Conservation (phyloP, 2,113 vertebrate genomes). For the Mobula hypostoma region DNA sequence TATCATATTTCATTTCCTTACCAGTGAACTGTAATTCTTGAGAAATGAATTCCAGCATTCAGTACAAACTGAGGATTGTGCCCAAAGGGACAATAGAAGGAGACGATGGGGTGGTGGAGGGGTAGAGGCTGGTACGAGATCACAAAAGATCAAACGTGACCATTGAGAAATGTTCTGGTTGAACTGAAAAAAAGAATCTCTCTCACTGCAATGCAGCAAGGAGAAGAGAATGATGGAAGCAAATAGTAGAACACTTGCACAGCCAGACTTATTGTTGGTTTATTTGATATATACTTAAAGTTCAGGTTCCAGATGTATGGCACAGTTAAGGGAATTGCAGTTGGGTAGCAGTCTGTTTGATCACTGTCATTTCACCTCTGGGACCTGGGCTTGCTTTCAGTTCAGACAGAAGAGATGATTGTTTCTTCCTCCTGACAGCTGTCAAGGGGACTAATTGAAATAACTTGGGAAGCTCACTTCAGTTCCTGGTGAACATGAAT, state of each 20-base stretch:
- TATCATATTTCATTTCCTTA: background rate
- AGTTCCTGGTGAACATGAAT: background rate
- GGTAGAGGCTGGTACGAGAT: too few relatives aligned
- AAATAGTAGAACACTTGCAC: background rate
- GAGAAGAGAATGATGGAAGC: background rate
- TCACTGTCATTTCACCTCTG: conserved; percentile 27
- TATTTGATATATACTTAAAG: conserved; percentile 16
- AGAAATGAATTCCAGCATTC: background rate
- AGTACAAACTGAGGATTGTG: background rate
- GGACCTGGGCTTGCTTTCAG: conserved; percentile 7
- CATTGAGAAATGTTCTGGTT: background rate
- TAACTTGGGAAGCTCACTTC: background rate
- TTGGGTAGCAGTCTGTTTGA: conserved; percentile 30
- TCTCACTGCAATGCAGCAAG: background rate
- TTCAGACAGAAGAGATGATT: conserved; percentile 5
- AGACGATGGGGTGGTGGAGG: background rate
- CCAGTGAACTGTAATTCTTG: background rate
- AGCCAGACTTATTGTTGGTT: background rate
- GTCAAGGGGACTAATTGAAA: conserved; percentile 26
- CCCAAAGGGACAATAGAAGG: background rate
- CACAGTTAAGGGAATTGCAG: background rate
- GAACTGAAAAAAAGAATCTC: background rate
- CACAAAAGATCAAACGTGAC: background rate
- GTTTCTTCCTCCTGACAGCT: conserved; percentile 19
- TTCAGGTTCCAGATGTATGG: background rate